phyloP scores from a whole-genome alignment of 2,888 invertebrate genomes.

The Aricia artaxerxes region DNA sequence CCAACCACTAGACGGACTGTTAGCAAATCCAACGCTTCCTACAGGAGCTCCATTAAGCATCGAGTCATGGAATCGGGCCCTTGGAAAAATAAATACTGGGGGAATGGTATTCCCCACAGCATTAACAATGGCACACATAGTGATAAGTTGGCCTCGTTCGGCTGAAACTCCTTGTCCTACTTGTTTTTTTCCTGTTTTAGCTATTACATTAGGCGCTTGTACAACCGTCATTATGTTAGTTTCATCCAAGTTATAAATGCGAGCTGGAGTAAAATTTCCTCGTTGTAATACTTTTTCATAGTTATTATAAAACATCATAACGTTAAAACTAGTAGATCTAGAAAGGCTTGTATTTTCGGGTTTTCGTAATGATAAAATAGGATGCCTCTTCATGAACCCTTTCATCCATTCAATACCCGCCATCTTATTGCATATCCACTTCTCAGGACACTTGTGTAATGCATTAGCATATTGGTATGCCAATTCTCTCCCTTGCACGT shows the following conservation, averaged over 20 bases:
- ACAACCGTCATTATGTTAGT: no score
- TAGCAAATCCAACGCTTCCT: conserved; percentile 45
- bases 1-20: conserved; percentile 44
- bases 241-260: no score
- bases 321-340: conserved; percentile 34
- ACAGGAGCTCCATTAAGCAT: conserved; percentile 41
- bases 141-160: conserved; percentile 43
- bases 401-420: conserved; percentile 29
- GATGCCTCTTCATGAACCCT: conserved; percentile 24
- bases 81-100: conserved; percentile 44
- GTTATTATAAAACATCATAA: not conserved
- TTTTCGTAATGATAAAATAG: conserved; percentile 31
- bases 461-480: conserved; percentile 17
- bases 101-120: conserved; percentile 39
- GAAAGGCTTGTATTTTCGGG: conserved; percentile 33
- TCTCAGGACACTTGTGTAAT: conserved; percentile 4
- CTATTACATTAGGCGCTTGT: no score
- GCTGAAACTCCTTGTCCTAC: conserved; percentile 41
- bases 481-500: not conserved
- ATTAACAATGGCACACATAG: conserved; percentile 44
- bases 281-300: no score
- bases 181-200: conserved; percentile 28
- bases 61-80: conserved; percentile 41
- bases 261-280: no score
- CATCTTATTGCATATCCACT: not conserved